Base-by-base conservation (phyloP, 2,797 vertebrate species). In the Squalus acanthias region DNA sequence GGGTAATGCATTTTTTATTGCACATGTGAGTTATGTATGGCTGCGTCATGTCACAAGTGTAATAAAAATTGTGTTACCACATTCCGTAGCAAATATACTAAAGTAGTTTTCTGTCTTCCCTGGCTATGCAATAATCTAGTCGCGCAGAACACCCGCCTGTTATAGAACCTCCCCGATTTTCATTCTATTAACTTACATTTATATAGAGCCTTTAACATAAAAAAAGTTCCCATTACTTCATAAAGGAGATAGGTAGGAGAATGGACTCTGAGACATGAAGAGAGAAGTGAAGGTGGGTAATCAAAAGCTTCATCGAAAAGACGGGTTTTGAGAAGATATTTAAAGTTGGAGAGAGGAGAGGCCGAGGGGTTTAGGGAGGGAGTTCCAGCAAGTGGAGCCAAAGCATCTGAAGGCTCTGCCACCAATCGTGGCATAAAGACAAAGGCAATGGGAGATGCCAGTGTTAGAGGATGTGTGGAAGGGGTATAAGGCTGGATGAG, bases 1-100 rank as follows among this genome's bases (percentile, higher is more conserved):
- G 67, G 26, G 93, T 95, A 95, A 95, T 72, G 46, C 69, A 50
- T 50, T 95, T 95, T 95, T 70, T 72, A 95, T 72, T 95, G 67
- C 93, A 29, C 22, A 95, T 15, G 67, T 94, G 67, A 94, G 22
- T 95, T 95, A 72, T 95, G 93, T 72, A 53, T 72, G 67, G 26
- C 67, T 95, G 24, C 10, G 12, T 70, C 46, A 50, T 29, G 69
- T 95, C 20, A 53, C 93, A 50, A 74, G 26, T 72, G 24, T 72
- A 92, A 65, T 92, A 20, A 92, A 92, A 65, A 65, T 67, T 92
- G 46, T 72, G 69, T 70, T 70, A 72, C 69, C 46, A 95, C 24
- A 50, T 95, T 95, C 50, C 39, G 46, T 4, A 95, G 15, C 22
- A 53, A 92, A 53, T 69, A 9, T 74, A 72, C 39, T 95, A n/a